Evolutionary conservation across 2,888 invertebrate species (phyloP), one percentile per base, ranked within the genome.

Genomic region (Pilophorus perplexus): DNA sequence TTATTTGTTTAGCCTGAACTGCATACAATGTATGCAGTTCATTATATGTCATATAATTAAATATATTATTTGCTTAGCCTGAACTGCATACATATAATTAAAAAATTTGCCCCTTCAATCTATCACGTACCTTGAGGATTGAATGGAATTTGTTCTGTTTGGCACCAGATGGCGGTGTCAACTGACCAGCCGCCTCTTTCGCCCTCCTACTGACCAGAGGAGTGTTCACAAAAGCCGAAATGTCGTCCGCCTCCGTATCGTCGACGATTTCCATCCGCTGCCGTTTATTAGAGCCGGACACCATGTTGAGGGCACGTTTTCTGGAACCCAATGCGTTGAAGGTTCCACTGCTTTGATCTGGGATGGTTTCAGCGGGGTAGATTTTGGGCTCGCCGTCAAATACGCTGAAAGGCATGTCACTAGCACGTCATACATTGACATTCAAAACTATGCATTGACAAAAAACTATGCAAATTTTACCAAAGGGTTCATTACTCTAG

Each of bases 41-140:
- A n/a, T n/a, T n/a, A n/a, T n/a, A n/a, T n/a, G n/a, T n/a, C n/a
- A n/a, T n/a, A n/a, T n/a, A n/a, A n/a, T n/a, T n/a, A n/a, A n/a
- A n/a, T n/a, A n/a, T n/a, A n/a, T n/a, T n/a, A n/a, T n/a, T n/a
- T n/a, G n/a, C n/a, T n/a, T n/a, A n/a, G n/a, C n/a, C n/a, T n/a
- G n/a, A n/a, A n/a, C n/a, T n/a, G n/a, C n/a, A n/a, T n/a, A n/a
- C n/a, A n/a, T n/a, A n/a, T n/a, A n/a, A n/a, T n/a, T n/a, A n/a
- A n/a, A n/a, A n/a, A n/a, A n/a, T n/a, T n/a, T n/a, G n/a, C n/a
- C n/a, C n/a, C n/a, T n/a, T n/a, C n/a, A n/a, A n/a, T n/a, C n/a
- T n/a, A n/a, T n/a, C 8, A 33, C 33, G 6, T 23, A 64, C 64
- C 64, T 64, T 64, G 38, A 64, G 52, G 40, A 64, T 64, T 4